Evolutionary conservation across 2,797 vertebrate species (phyloP), one percentile per base, ranked within the genome.

Genomic region (Hozukius guyotensis): DNA sequence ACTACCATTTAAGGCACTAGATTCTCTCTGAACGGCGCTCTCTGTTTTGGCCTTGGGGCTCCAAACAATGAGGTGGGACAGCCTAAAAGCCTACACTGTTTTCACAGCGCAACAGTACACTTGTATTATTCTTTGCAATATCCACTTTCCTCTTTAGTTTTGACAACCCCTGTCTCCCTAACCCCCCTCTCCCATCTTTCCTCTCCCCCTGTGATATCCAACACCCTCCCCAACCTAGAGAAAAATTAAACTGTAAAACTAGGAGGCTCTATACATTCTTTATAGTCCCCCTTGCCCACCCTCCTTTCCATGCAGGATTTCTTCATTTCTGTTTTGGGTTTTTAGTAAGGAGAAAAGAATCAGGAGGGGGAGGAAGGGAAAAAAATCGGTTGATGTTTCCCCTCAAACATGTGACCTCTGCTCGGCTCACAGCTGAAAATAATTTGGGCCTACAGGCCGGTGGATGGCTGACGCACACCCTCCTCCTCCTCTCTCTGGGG

Each of bases 341-440:
- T 91, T 90, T 81, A 62, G 74, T 66, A 68, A 82, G 73, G 64
- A 75, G 81, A 87, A 83, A 88, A 87, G 65, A 87, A 86, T 80
- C 77, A 77, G 66, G 67, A 71, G 75, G 78, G 72, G 81, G 76
- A 71, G 77, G 78, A 77, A 72, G 68, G 25, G 18, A 2, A 66
- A 75, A 82, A 83, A 78, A 77, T 59, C 56, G 72, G 85, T 91
- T 93, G 89, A 93, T 93, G 91, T 94, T 94, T 90, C 91, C 91
- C 90, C 73, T 92, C 92, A 94, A 94, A 94, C 94, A 95, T 93
- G 94, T 94, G 94, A 95, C 92, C 92, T 86, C 84, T 87, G 82
- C 88, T 88, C 80, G 20, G 82, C 89, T 95, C 92, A 93, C 95
- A 96, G 94, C 94, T 96, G 95, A 96, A 95, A 95, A 94, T 95